phyloP scores from a whole-genome alignment of 2,113 vertebrate genomes.

The Pagrus major region DNA sequence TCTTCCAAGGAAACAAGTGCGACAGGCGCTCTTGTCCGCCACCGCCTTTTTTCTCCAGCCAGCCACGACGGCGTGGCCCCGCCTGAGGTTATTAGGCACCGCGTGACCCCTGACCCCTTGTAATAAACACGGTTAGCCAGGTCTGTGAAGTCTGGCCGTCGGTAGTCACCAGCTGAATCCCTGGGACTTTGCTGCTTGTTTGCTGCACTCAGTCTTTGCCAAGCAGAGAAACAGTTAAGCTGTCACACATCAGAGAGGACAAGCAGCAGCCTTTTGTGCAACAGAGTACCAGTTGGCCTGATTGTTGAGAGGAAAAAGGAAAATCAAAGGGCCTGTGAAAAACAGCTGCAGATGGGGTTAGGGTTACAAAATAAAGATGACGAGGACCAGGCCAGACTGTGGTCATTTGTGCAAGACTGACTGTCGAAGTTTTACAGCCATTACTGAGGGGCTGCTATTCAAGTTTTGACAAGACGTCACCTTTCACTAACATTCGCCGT shows the following conservation, averaged over 20 bases:
- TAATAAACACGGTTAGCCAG: conserved; percentile 82
- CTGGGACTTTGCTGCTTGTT: conserved; percentile 80
- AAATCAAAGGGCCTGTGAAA: conserved; percentile 76
- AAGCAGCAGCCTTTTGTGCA: conserved; percentile 71
- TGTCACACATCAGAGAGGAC: conserved; percentile 82
- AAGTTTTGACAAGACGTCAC: conserved; percentile 75
- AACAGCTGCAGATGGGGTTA: conserved; percentile 83
- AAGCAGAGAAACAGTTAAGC: conserved; percentile 82
- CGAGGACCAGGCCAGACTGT: conserved; percentile 80
- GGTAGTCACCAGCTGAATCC: conserved; percentile 76
- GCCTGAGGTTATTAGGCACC: conserved; percentile 73
- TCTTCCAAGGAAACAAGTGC: conserved; percentile 50
- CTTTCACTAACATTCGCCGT: conserved; percentile 67
- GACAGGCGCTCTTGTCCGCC: conserved; percentile 59
- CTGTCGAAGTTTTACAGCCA: conserved; percentile 70
- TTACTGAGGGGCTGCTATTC: conserved; percentile 62
- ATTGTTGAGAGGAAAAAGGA: conserved; percentile 73
- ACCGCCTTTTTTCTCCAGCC: conserved; percentile 61
- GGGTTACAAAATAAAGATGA: conserved; percentile 78
- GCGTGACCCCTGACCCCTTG: conserved; percentile 75
- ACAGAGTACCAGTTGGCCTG: conserved; percentile 72
- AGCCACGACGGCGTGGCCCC: conserved; percentile 54
- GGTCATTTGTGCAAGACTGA: conserved; percentile 77
- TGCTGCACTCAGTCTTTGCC: conserved; percentile 65
- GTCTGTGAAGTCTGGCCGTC: conserved; percentile 76